phyloP scores from a whole-genome alignment of 2,797 vertebrate species.

The Spea hammondii region DNA sequence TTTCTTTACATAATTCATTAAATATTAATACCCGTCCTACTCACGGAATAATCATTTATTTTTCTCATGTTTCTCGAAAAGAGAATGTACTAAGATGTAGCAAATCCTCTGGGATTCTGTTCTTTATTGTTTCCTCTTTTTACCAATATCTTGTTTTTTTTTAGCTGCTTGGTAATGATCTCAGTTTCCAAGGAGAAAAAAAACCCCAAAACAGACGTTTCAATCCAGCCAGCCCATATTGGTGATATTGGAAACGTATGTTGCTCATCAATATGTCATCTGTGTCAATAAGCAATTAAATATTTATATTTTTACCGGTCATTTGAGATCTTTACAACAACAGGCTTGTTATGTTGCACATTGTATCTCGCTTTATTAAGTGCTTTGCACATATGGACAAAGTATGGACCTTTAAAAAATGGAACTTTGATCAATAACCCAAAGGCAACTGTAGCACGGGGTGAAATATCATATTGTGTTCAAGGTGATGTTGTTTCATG shows the following conservation, averaged over 20 bases:
- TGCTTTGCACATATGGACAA: constrained; percentile 60
- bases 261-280: constrained; percentile 62
- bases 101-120: background rate
- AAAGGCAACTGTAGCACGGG: constrained; percentile 13
- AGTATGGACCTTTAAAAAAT: constrained; percentile 51
- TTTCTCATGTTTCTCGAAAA: constrained; percentile 26
- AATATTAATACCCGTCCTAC: constrained; percentile 38
- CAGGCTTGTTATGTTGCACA: constrained; percentile 68
- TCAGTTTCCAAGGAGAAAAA: background rate
- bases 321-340: constrained; percentile 68
- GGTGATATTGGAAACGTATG: constrained; percentile 55
- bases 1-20: constrained; percentile 38
- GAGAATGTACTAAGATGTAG: background rate
- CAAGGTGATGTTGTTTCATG: constrained; percentile 55
- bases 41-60: constrained; percentile 1
- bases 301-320: constrained; percentile 63
- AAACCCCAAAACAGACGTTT: constrained; percentile 24
- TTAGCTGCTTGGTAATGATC: constrained; percentile 13
- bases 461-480: constrained; percentile 45
- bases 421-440: constrained; percentile 49
- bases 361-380: constrained; percentile 65
- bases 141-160: constrained; percentile 18
- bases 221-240: constrained; percentile 46
- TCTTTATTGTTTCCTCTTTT: constrained; percentile 3
- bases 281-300: constrained; percentile 68